Percentiles rank a stretch among this genome's conserved stretches.
These are phyloP conservation scores for Sebastes glaucus DNA, from an alignment of 2,797 vertebrate species.

Conservation along the genomic window DNA sequence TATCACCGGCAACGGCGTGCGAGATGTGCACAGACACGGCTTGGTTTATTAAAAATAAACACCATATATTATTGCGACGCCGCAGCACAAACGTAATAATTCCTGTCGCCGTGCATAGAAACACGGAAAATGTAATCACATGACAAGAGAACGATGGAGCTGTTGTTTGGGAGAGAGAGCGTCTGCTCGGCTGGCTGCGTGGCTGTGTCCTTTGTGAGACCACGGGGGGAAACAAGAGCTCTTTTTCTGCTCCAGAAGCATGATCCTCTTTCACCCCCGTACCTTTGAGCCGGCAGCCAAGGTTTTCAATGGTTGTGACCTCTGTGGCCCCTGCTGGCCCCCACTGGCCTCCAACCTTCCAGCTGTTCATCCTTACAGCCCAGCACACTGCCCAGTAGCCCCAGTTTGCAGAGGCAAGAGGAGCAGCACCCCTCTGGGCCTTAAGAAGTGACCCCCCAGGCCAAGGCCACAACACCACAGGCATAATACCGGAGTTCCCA, in stretches of 20 bases:
- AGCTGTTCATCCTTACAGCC: slow-evolving; percentile 72
- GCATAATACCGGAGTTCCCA: slow-evolving; percentile 67
- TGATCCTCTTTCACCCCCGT: slow-evolving; percentile 79
- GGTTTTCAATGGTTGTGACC: slow-evolving; percentile 82
- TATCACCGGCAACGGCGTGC: slow-evolving; percentile 49
- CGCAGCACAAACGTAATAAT: slow-evolving; percentile 69
- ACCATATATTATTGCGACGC: slow-evolving; percentile 70
- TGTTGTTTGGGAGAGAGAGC: slow-evolving; percentile 70
- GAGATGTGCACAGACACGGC: slow-evolving; percentile 66
- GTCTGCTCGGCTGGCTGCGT: slow-evolving; percentile 52
- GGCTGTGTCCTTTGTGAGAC: slow-evolving; percentile 76
- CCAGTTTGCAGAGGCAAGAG: slow-evolving; percentile 54
- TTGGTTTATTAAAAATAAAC: slow-evolving; percentile 81
- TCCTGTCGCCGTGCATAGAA: slow-evolving; percentile 66
- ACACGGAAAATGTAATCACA: slow-evolving; percentile 61
- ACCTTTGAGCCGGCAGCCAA: slow-evolving; percentile 79
- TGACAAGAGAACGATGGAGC: slow-evolving; percentile 56
- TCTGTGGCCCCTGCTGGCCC: slow-evolving; percentile 65
- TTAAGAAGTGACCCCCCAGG: slow-evolving; percentile 60
- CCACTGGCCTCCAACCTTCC: slow-evolving; percentile 70
- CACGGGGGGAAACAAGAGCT: slow-evolving; percentile 78
- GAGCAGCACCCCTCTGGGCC: slow-evolving; percentile 65
- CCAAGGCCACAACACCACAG: slow-evolving; percentile 66
- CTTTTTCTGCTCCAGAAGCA: slow-evolving; percentile 77
- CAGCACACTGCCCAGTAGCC: slow-evolving; percentile 57